Base-by-base conservation (phyloP, 2,797 vertebrate species). In the Sciurus vulgaris region DNA sequence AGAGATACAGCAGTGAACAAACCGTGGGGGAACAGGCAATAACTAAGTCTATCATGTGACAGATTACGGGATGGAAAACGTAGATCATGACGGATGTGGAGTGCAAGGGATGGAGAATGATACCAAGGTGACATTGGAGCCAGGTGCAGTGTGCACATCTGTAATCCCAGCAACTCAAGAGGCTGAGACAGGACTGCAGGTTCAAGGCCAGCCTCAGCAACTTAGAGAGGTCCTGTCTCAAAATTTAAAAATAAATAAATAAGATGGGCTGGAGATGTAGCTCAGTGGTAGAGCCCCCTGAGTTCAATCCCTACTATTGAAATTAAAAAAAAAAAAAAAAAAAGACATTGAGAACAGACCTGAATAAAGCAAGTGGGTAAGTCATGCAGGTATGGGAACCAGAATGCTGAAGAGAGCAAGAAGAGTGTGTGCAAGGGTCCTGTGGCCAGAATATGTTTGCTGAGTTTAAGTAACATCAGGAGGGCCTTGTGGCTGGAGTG, bases 361-460 rank as follows among this genome's bases (percentile, higher is more conserved):
- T 41, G 20, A 69, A 47, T n/a, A 35, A 44, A 77, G 28, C 61
- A 47, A 63, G 47, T 63, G 17, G 4, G 35, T 24, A 13, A 82
- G 17, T 41, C 24, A 1, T 7, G 10, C 7, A 10, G 59, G 35
- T 2, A 20, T 20, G 5, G 9, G 59, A 59, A 11, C 28, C 13
- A 35, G 26, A 38, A 10, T 20, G 14, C 6, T 56, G 17, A 7
- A 10, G 13, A 33, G 17, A 44, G 10, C 26, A 5, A 85, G 41
- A 33, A 12, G 17, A 1, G 33, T 7, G 4, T 10, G 3, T 41
- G 26, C 67, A n/a, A 87, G 94, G 82, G 82, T 35, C 69, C 70
- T 26, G 26, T 0, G n/a, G 12, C 22, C 0, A 13, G 22, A 51
- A 2, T 2, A 0, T 49, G 26, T 38, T 18, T 78, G 41, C 74